Evolutionary conservation across 2,888 invertebrate genomes (phyloP), one percentile per base, ranked within the genome.

Genomic region (Catocala fraxini): DNA sequence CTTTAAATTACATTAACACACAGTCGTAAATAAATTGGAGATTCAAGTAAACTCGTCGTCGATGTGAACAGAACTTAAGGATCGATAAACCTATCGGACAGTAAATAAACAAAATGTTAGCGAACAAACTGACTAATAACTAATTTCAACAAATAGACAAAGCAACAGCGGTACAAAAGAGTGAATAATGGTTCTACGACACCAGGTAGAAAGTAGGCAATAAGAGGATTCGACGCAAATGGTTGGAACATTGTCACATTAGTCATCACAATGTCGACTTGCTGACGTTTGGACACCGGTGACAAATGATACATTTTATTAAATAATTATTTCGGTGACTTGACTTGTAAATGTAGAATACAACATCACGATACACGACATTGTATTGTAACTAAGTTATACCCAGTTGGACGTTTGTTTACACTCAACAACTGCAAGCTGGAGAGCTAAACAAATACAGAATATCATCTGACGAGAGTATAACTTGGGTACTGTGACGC

Each of bases 231-330:
- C 82, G 84, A 85, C 83, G 84, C 86, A 87, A 90, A 90, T 89
- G 83, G 87, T 83, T 84, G 89, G 86, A 87, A 89, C 89, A 89
- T 81, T 87, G 88, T 86, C 83, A 85, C 90, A 90, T 91, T 91
- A 90, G 89, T 91, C 92, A 92, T 90, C 89, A 89, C 86, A 83
- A 84, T 85, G 91, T 88, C 87, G 88, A 90, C 92, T 90, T 88
- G 88, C 81, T 86, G 91, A 92, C 91, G 83, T 89, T 90, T 85
- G 87, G 90, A 91, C 91, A 86, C 84, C 77, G 77, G 77, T 91
- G 92, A 92, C 91, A 91, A 92, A 92, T 92, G 87, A 89, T 87
- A 78, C 82, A 88, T 88, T 90, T 91, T 90, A 93, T 92, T 92
- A 91, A 92, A 92, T 92, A 91, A 92, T 92, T 91, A 91, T 89